Base-by-base conservation (phyloP, 2,888 invertebrate species). In the Aporophyla lueneburgensis region DNA sequence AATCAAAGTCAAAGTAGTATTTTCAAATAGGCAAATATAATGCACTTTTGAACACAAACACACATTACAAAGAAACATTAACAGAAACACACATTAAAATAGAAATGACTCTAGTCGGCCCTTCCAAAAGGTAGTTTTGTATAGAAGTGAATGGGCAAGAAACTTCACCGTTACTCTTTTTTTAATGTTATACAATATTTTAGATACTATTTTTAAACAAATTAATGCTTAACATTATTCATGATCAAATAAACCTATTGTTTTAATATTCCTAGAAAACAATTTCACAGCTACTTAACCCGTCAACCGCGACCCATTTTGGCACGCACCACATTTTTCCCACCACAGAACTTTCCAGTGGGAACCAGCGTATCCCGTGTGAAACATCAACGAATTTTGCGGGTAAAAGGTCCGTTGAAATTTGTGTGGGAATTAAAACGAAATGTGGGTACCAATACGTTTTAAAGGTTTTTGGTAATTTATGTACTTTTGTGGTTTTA, bases 311-410 rank as follows among this genome's bases (percentile, higher is more conserved):
- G 68, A 69, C 71, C 78, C 59, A 71, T 86, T 77, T 83, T 73
- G 83, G 73, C 87, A 78, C 74, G 73, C 74, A 75, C 85, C 76
- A 74, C 49, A 71, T 77, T 70, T 85, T 81, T 87, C 81, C 71
- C 87, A 87, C 85, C 81, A 66, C 82, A 24, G 12, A 71, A 69
- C 65, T 84, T 86, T 78, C 85, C 85, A 40, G 33, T 85, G 81
- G 63, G 87, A 87, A 84, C 71, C 61, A 10, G 21, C 16, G 40
- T 24, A 49, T 61, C 51, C 69, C 77, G 68, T 85, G 87, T 73
- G 87, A 87, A 87, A 61, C 63, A 75, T 75, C 71, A 74, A 83
- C 78, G 78, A 74, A 74, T 74, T 76, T 81, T 71, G 86, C 43
- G 78, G 85, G 74, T 77, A 49, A 82, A 82, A 76, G 59, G 81